These are phyloP conservation scores for Caerostris darwini DNA, from an alignment of 1,140 invertebrate species.

Conservation along the genomic window DNA sequence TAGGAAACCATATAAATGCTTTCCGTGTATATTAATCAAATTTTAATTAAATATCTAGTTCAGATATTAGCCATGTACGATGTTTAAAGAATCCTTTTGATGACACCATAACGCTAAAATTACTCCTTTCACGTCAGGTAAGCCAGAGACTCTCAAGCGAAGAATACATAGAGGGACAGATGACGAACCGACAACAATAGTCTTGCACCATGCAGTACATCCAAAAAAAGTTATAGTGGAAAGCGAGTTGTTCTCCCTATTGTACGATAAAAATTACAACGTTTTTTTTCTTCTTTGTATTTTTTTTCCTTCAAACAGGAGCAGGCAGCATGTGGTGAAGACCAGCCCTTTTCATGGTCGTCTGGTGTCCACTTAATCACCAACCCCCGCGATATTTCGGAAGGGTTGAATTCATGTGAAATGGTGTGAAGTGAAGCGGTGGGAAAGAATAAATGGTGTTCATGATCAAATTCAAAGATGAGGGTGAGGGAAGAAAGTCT, in stretches of 20 bases:
- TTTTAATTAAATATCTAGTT: no score
- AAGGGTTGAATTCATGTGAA: constrained; percentile 74
- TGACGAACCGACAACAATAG: constrained; percentile 1
- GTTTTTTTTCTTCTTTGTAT: neutral
- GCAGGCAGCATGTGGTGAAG: neutral
- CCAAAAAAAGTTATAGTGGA: neutral
- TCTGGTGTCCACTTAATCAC: constrained; percentile 73
- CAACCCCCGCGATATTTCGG: constrained; percentile 34
- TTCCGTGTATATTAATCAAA: no score
- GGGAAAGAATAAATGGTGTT: constrained; percentile 69
- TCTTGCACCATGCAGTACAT: neutral
- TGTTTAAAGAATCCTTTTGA: no score
- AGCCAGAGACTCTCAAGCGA: neutral
- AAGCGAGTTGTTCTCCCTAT: constrained; percentile 29
- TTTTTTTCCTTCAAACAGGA: no score
- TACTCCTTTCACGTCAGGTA: neutral
- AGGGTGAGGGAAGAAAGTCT: constrained; percentile 25
- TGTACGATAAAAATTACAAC: constrained; percentile 31
- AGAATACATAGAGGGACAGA: neutral
- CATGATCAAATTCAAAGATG: constrained; percentile 70
- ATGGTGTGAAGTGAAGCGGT: constrained; percentile 67
- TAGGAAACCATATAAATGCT: no score
- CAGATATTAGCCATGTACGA: no score
- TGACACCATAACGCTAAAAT: neutral
- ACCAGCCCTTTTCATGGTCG: constrained; percentile 49